Percentiles rank a stretch among this genome's conserved stretches.
phyloP scores from a whole-genome alignment of 2,113 vertebrate genomes.

The Hydrolagus affinis region DNA sequence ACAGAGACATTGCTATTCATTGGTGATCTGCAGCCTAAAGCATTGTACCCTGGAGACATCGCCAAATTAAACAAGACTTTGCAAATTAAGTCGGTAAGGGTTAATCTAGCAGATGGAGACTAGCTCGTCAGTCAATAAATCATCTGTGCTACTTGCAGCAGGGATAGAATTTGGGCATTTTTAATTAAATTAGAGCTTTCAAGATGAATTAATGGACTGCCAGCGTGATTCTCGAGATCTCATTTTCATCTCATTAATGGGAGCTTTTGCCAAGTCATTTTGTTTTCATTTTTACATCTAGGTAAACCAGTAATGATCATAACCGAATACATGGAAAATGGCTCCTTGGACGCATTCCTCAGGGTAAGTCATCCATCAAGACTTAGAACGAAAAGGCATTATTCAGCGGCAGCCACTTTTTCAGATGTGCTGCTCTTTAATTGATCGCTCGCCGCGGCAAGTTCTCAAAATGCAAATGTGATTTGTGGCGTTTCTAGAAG shows the following conservation, averaged over 20 bases:
- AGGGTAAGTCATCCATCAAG: conserved; percentile 73
- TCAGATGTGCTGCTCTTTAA: conserved; percentile 31
- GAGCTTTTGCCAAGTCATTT: conserved; percentile 48
- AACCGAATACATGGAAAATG: conserved; percentile 98
- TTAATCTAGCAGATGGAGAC: conserved; percentile 62
- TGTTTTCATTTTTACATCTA: conserved; percentile 60
- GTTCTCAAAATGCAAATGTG: conserved; percentile 41
- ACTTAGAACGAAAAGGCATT: conserved; percentile 40
- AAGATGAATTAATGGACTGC: conserved; percentile 57
- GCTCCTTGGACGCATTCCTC: conserved; percentile 94
- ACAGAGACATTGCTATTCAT: too few species aligned
- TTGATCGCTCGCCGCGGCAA: conserved; percentile 37
- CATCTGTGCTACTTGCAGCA: conserved; percentile 52
- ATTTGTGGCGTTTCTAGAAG: conserved; percentile 60
- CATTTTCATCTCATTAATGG: conserved; percentile 63
- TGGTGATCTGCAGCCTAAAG: background rate
- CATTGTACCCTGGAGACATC: conserved; percentile 44
- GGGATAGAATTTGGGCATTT: conserved; percentile 51
- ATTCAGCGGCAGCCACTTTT: conserved; percentile 32
- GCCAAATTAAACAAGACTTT: conserved; percentile 49
- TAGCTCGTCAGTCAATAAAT: conserved; percentile 56
- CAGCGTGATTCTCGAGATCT: conserved; percentile 52
- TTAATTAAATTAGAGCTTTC: conserved; percentile 63
- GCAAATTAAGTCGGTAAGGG: conserved; percentile 48
- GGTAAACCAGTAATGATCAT: conserved; percentile 99